Percentiles rank a stretch among this genome's conserved stretches.
These are phyloP conservation scores for Andricus quercusramuli DNA, from an alignment of 2,888 invertebrate genomes.

Conservation along the genomic window DNA sequence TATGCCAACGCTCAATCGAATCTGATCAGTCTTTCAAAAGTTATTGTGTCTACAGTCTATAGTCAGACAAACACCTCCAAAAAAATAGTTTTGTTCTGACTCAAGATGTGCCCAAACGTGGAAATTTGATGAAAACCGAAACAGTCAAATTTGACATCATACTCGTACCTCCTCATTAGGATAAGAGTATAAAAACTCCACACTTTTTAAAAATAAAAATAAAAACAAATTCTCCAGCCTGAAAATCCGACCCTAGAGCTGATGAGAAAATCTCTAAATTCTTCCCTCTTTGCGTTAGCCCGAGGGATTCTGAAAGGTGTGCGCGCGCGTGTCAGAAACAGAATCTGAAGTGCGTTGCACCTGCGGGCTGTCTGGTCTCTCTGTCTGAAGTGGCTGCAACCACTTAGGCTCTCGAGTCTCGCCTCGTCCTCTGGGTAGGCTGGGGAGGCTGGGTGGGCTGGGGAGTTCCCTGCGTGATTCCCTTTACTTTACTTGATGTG, in stretches of 20 bases:
- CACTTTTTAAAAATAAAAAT: not conserved
- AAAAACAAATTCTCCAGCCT: not conserved
- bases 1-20: too few relatives aligned
- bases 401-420: conserved; percentile 40
- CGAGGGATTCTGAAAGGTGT: conserved; percentile 28
- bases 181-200: not conserved
- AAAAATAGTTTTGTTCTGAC: too few relatives aligned
- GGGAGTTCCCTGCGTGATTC: conserved; percentile 43
- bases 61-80: too few relatives aligned
- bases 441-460: not conserved
- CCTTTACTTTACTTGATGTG: conserved; percentile 32
- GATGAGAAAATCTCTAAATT: conserved; percentile 11
- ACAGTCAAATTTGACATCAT: too few relatives aligned
- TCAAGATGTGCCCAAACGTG: too few relatives aligned
- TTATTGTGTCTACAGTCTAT: too few relatives aligned
- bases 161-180: too few relatives aligned
- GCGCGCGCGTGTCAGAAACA: not conserved
- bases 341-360: conserved; percentile 28
- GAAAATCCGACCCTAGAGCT: conserved; percentile 4
- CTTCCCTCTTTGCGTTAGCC: not conserved
- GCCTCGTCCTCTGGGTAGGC: conserved; percentile 27
- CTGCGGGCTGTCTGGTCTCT: conserved; percentile 58
- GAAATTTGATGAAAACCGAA: too few relatives aligned
- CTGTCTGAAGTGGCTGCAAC: conserved; percentile 62
- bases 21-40: too few relatives aligned